A percentile compares a stretch with the other conserved stretches of the same genome.
Evolutionary conservation across 2,797 vertebrate genomes (phyloP).

Genomic region (Phoebastria nigripes): DNA sequence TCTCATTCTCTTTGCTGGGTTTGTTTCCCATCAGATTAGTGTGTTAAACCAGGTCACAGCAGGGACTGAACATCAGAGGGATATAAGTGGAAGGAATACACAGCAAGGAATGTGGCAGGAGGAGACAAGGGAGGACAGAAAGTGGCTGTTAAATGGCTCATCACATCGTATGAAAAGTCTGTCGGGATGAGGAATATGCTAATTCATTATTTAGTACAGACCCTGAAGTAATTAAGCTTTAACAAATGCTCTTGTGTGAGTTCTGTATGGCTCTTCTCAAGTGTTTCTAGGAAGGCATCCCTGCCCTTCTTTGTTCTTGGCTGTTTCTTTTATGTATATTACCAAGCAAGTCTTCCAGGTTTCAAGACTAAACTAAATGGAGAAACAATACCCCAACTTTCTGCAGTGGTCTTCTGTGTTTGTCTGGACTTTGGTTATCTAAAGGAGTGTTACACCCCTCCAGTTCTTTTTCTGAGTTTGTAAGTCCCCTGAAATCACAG

Average conservation of each 20-base stretch:
- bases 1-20: neutral
- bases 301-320: slow-evolving; percentile 63
- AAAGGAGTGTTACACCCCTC: neutral
- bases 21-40: neutral
- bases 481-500: neutral
- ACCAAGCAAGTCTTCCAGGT: slow-evolving; percentile 9
- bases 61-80: neutral
- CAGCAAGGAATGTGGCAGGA: neutral
- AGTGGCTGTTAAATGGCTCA: neutral
- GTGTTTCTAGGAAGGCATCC: neutral
- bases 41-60: neutral
- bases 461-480: neutral
- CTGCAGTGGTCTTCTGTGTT: neutral
- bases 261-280: neutral
- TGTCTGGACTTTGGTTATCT: neutral
- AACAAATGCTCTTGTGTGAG: slow-evolving; percentile 6
- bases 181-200: neutral
- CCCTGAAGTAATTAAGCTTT: neutral
- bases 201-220: neutral
- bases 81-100: neutral
- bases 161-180: neutral
- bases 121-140: neutral
- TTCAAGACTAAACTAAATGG: neutral
- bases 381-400: neutral
- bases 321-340: slow-evolving; percentile 41